phyloP scores from a whole-genome alignment of 2,797 vertebrate genomes.

The Anguilla marmorata region DNA sequence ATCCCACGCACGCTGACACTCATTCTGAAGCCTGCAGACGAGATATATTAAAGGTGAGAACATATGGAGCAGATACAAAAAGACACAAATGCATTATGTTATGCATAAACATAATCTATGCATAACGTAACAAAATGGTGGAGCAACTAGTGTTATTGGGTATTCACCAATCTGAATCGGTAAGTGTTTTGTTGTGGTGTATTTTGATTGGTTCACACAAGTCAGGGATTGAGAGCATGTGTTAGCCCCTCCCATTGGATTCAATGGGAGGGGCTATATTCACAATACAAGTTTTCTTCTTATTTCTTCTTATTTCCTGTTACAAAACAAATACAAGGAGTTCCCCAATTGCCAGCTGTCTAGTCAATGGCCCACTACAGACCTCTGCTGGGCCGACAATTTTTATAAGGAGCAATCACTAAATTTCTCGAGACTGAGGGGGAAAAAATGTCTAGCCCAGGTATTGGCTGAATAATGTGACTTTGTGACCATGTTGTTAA shows the following conservation, averaged over 20 bases:
- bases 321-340: background rate
- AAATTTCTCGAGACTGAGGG: no score
- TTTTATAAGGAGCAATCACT: no score
- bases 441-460: no score
- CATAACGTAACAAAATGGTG: no score
- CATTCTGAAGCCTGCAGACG: slow-evolving; percentile 63
- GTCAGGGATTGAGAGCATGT: background rate
- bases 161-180: slow-evolving; percentile 9
- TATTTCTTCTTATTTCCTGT: background rate
- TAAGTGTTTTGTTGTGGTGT: background rate
- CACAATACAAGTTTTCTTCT: background rate
- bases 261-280: background rate
- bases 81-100: background rate
- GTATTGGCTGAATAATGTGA: no score
- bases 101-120: no score
- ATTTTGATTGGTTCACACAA: slow-evolving; percentile 6
- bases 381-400: no score
- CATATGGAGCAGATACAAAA: background rate
- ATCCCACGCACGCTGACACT: slow-evolving; percentile 76
- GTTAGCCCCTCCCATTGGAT: background rate
- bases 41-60: background rate
- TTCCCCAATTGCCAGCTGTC: background rate
- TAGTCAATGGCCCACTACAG: no score
- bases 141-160: no score
- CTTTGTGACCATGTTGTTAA: no score